phyloP scores from a whole-genome alignment of 2,888 invertebrate genomes.

The Aleiodes leptofemur region DNA sequence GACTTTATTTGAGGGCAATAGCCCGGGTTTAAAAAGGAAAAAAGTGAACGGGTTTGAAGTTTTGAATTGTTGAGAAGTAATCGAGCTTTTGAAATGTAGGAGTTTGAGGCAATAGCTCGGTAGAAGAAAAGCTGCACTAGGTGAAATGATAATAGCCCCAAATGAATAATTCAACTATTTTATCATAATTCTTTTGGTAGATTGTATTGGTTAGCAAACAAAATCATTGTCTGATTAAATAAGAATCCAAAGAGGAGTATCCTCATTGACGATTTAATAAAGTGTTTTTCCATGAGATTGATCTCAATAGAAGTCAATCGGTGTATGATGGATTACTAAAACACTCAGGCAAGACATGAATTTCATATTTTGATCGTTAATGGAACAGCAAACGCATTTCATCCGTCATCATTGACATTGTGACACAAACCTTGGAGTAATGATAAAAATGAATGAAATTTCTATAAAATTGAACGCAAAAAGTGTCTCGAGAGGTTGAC shows the following conservation, averaged over 20 bases:
- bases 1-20: no score
- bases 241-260: no score
- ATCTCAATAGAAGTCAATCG: slow-evolving; percentile 33
- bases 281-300: neutral
- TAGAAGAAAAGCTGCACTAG: neutral
- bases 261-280: no score
- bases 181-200: no score
- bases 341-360: slow-evolving; percentile 30
- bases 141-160: neutral
- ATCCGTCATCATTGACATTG: slow-evolving; percentile 47
- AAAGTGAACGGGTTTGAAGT: neutral
- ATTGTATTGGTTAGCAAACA: no score
- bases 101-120: no score
- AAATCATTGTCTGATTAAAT: no score
- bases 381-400: slow-evolving; percentile 44
- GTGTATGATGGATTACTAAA: slow-evolving; percentile 33
- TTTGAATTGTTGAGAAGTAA: neutral
- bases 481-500: slow-evolving; percentile 63
- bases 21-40: neutral
- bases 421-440: slow-evolving; percentile 36
- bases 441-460: slow-evolving; percentile 26
- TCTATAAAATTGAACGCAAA: slow-evolving; percentile 46
- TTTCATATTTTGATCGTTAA: slow-evolving; percentile 29
- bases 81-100: slow-evolving; percentile 5
- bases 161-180: no score